These are phyloP conservation scores for Aleiodes testaceus DNA, from an alignment of 2,888 invertebrate genomes.

Conservation along the genomic window DNA sequence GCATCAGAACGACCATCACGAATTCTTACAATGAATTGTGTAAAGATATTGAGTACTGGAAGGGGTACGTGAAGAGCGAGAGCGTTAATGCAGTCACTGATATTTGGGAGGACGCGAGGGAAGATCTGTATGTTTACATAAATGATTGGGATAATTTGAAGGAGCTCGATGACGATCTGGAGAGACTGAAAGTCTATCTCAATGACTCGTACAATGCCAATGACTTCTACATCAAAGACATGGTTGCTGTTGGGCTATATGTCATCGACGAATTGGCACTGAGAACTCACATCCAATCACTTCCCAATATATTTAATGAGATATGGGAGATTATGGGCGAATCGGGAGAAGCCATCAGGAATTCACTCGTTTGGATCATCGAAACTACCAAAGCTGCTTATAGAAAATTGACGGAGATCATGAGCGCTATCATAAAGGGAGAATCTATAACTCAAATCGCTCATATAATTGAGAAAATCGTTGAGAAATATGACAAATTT, in stretches of 20 bases:
- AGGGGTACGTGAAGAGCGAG: constrained; percentile 81
- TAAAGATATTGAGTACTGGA: constrained; percentile 77
- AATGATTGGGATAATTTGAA: constrained; percentile 82
- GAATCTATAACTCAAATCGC: constrained; percentile 85
- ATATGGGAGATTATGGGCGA: constrained; percentile 91
- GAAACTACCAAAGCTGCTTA: constrained; percentile 83
- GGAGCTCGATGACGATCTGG: constrained; percentile 82
- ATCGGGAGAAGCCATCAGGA: constrained; percentile 84
- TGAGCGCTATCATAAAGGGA: constrained; percentile 82
- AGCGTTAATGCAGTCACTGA: constrained; percentile 79
- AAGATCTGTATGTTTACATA: constrained; percentile 80
- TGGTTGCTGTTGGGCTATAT: constrained; percentile 80
- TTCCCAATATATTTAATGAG: constrained; percentile 87
- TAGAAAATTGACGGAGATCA: constrained; percentile 80
- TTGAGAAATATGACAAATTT: constrained; percentile 86
- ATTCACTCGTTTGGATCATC: constrained; percentile 83
- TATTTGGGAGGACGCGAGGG: constrained; percentile 85
- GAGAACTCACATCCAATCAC: constrained; percentile 83
- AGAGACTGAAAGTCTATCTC: constrained; percentile 80
- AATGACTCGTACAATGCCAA: constrained; percentile 86
- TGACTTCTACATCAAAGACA: constrained; percentile 88
- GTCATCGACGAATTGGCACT: constrained; percentile 86
- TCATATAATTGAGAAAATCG: constrained; percentile 79
- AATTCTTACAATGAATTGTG: constrained; percentile 74
- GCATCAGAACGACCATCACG: constrained; percentile 71